phyloP scores from a whole-genome alignment of 2,888 invertebrate genomes.

The Sphecodes monilicornis region DNA sequence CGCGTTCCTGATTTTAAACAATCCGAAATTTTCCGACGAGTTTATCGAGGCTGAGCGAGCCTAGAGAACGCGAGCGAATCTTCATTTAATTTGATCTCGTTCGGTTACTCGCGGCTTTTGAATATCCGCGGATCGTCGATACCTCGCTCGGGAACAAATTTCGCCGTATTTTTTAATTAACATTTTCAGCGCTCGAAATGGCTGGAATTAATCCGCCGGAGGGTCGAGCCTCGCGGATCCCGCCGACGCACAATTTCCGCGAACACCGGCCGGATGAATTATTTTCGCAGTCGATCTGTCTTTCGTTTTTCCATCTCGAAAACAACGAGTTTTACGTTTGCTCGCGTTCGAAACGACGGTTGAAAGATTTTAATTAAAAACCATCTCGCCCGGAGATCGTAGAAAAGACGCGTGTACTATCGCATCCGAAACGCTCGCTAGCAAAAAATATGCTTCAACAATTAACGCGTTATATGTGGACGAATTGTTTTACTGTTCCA shows the following conservation, averaged over 20 bases:
- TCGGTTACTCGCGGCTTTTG: background rate
- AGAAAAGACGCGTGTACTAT: background rate
- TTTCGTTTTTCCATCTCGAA: constrained; percentile 31
- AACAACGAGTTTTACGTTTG: constrained; percentile 27
- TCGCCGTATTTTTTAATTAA: constrained; percentile 39
- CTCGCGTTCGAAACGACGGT: background rate
- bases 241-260: constrained; percentile 39
- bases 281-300: constrained; percentile 52
- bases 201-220: constrained; percentile 54
- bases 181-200: constrained; percentile 41
- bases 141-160: constrained; percentile 17
- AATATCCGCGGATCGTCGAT: constrained; percentile 21
- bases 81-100: constrained; percentile 7
- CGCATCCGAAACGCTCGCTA: background rate
- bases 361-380: constrained; percentile 33
- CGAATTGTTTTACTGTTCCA: background rate
- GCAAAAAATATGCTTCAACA: background rate
- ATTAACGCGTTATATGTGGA: background rate
- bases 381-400: background rate
- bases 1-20: background rate
- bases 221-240: constrained; percentile 35
- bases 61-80: background rate
- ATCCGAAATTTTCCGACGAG: background rate
- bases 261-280: constrained; percentile 53
- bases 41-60: background rate